phyloP scores from a whole-genome alignment of 2,888 invertebrate species.

The Cantharis nigra region DNA sequence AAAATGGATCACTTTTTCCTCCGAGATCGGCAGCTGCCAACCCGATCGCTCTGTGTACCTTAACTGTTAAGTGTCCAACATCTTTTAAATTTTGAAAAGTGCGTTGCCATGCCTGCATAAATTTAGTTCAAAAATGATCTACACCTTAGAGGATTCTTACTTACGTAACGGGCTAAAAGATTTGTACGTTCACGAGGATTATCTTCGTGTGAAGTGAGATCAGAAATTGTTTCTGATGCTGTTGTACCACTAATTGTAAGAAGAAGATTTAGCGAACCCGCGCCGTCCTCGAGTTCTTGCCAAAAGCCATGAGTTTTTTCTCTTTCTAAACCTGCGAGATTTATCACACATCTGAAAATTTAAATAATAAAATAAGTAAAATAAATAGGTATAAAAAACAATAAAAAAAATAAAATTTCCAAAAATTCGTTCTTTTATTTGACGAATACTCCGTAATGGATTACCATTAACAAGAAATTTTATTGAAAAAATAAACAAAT shows the following conservation, averaged over 20 bases:
- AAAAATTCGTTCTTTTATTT: too few species aligned
- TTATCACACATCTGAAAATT: slow-evolving; percentile 74
- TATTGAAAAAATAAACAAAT: too few species aligned
- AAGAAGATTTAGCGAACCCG: slow-evolving; percentile 82
- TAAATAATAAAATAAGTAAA: slow-evolving; percentile 19
- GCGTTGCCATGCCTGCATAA: slow-evolving; percentile 65
- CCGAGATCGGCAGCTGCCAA: slow-evolving; percentile 94
- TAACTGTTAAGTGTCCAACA: slow-evolving; percentile 92
- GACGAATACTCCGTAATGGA: too few species aligned
- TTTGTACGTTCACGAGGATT: slow-evolving; percentile 72
- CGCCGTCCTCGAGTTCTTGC: slow-evolving; percentile 88
- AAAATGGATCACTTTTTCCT: slow-evolving; percentile 98
- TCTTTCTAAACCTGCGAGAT: slow-evolving; percentile 80
- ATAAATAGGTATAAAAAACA: not conserved
- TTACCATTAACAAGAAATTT: too few species aligned
- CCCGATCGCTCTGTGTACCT: slow-evolving; percentile 85
- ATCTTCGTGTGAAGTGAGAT: slow-evolving; percentile 83
- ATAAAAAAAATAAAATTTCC: too few species aligned
- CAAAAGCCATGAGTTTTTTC: slow-evolving; percentile 92
- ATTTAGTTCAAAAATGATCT: not conserved
- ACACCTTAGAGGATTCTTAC: slow-evolving; percentile 47
- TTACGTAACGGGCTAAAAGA: slow-evolving; percentile 72
- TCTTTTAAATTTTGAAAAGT: slow-evolving; percentile 79
- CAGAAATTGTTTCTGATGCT: slow-evolving; percentile 90
- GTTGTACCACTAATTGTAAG: slow-evolving; percentile 95